These are phyloP conservation scores for Limosa lapponica DNA, from an alignment of 2,797 vertebrate genomes.

Conservation along the genomic window DNA sequence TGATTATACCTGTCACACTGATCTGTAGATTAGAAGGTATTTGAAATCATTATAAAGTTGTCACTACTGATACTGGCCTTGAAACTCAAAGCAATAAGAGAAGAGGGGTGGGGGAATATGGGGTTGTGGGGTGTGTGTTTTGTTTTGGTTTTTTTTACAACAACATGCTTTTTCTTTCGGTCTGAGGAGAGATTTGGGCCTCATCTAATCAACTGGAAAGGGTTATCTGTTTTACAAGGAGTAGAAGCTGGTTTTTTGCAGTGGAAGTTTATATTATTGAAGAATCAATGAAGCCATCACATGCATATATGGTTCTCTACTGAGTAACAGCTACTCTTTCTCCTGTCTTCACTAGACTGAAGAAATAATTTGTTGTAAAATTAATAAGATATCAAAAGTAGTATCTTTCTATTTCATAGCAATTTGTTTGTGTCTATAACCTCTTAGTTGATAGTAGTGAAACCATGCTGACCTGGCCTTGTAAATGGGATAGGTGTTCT, in stretches of 20 bases:
- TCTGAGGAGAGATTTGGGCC: background rate
- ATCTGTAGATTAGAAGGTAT: background rate
- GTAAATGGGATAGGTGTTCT: background rate
- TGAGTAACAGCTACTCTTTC: background rate
- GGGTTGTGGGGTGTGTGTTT: rapidly evolving
- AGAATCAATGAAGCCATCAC: background rate
- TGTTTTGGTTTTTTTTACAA: background rate
- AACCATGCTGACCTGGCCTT: background rate
- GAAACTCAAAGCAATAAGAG: background rate
- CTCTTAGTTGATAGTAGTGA: background rate
- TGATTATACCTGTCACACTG: background rate
- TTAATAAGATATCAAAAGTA: background rate
- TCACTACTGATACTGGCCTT: background rate
- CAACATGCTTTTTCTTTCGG: background rate
- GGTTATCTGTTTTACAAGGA: background rate
- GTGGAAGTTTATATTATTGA: background rate
- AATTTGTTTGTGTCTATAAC: background rate
- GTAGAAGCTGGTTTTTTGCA: background rate
- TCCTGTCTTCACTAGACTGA: background rate
- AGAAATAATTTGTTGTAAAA: background rate
- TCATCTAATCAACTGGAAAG: background rate
- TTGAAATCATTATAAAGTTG: background rate
- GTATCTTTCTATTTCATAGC: background rate
- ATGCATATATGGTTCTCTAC: background rate
- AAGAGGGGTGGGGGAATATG: background rate